Percentiles rank a stretch among this genome's conserved stretches.
Evolutionary conservation across 2,797 vertebrate genomes (phyloP).

Genomic region (Hypotaenidia okinawae): DNA sequence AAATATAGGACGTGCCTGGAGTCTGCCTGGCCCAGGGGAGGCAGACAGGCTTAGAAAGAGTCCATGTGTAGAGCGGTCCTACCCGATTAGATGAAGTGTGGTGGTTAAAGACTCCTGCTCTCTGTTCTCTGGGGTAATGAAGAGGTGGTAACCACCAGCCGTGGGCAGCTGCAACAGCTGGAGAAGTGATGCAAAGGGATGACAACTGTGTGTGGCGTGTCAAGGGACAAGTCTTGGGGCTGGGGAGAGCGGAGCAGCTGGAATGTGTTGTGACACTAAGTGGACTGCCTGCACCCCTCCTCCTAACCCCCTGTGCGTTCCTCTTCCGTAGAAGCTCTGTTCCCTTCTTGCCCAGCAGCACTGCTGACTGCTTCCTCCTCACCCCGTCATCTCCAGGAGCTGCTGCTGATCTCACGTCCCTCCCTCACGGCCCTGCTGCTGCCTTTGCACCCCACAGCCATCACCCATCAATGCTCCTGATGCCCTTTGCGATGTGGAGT

Average conservation of each 20-base stretch:
- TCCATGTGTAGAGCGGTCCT: neutral
- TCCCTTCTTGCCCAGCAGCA: neutral
- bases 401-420: neutral
- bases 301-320: neutral
- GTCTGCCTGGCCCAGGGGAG: neutral
- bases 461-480: neutral
- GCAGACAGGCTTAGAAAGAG: neutral
- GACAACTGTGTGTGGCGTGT: neutral
- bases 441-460: fast-evolving
- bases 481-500: neutral
- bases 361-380: neutral
- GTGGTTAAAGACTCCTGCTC: too few species aligned
- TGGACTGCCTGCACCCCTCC: neutral
- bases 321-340: neutral
- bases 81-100: neutral
- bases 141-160: neutral
- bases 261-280: neutral
- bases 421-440: neutral
- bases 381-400: neutral
- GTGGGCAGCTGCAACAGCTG: neutral
- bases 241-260: neutral
- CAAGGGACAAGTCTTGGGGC: neutral
- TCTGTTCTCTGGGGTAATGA: neutral
- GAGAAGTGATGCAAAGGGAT: neutral
- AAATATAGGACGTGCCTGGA: neutral